These are phyloP conservation scores for Poeciliopsis retropinna DNA, from an alignment of 2,113 vertebrate species.

Conservation along the genomic window DNA sequence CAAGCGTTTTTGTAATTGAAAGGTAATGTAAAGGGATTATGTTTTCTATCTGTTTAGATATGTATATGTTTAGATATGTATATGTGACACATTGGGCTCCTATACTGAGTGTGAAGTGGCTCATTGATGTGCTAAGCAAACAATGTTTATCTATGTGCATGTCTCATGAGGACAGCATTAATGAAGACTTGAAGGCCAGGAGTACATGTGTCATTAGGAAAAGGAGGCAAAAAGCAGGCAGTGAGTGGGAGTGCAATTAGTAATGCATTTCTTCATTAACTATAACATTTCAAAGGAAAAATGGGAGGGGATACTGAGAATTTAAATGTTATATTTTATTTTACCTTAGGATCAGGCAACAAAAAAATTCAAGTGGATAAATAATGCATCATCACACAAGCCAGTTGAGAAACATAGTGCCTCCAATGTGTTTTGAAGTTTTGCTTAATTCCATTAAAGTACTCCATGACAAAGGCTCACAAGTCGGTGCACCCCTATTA, in stretches of 20 bases:
- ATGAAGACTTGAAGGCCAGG: slow-evolving; percentile 67
- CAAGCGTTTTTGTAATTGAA: no score
- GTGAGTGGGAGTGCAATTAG: slow-evolving; percentile 20
- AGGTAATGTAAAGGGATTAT: no score
- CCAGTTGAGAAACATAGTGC: no score
- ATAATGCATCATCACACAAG: no score
- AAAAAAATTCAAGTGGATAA: no score
- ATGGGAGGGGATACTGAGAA: neutral
- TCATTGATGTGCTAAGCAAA: slow-evolving; percentile 74
- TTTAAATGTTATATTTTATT: no score
- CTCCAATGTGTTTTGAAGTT: no score
- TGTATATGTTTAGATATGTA: slow-evolving; percentile 13
- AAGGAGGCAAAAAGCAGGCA: slow-evolving; percentile 10
- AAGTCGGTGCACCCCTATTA: no score
- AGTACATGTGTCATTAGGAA: slow-evolving; percentile 56
- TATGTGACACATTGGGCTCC: slow-evolving; percentile 33
- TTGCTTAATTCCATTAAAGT: no score
- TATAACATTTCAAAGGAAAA: slow-evolving; percentile 27
- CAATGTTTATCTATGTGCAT: slow-evolving; percentile 68
- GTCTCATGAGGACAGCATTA: slow-evolving; percentile 67
- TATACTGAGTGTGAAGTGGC: slow-evolving; percentile 47
- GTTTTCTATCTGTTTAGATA: neutral
- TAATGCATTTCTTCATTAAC: slow-evolving; percentile 50
- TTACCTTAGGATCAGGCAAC: no score
- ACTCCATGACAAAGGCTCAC: no score